Percentiles rank a stretch among this genome's conserved stretches.
Conservation (phyloP, 2,113 vertebrate genomes). For the Anolis sagrei region DNA sequence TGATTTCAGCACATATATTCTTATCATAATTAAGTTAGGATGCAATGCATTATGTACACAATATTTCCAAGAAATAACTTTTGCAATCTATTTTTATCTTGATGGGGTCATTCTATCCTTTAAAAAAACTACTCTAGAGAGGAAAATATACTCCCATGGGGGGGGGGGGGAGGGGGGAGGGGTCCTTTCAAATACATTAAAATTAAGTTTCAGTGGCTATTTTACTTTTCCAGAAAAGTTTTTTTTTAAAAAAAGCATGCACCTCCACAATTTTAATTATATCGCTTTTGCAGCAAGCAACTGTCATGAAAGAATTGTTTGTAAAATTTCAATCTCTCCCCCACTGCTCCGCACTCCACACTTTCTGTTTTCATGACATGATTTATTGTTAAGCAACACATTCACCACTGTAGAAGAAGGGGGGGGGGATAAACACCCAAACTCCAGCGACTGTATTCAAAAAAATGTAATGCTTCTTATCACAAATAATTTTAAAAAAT, state of each 20-base stretch:
- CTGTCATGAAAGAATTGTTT: not conserved
- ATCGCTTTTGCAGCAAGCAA: constrained; percentile 33
- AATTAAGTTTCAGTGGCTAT: constrained; percentile 1
- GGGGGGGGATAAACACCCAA: constrained; percentile 55
- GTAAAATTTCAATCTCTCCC: constrained; percentile 51
- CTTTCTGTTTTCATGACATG: constrained; percentile 42
- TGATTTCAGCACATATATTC: not conserved
- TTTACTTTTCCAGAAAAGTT: constrained; percentile 20
- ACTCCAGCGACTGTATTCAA: constrained; percentile 72
- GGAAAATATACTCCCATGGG: not conserved
- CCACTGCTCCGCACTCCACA: constrained; percentile 8
- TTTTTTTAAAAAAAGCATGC: not conserved
- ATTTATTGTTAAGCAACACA: constrained; percentile 54
- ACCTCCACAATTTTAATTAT: constrained; percentile 28
- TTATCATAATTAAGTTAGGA: no score
- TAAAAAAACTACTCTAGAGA: not conserved
- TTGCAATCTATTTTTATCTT: not conserved
- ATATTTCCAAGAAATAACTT: not conserved
- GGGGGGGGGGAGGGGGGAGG: no score
- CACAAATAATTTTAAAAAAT: constrained; percentile 74
- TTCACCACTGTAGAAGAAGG: constrained; percentile 53
- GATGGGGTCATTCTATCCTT: not conserved
- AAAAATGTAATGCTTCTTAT: constrained; percentile 75
- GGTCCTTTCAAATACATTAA: not conserved
- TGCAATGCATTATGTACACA: no score